Evolutionary conservation across 1,140 invertebrate species (phyloP), one percentile per base, ranked within the genome.

Genomic region (Hycleus cichorii): DNA sequence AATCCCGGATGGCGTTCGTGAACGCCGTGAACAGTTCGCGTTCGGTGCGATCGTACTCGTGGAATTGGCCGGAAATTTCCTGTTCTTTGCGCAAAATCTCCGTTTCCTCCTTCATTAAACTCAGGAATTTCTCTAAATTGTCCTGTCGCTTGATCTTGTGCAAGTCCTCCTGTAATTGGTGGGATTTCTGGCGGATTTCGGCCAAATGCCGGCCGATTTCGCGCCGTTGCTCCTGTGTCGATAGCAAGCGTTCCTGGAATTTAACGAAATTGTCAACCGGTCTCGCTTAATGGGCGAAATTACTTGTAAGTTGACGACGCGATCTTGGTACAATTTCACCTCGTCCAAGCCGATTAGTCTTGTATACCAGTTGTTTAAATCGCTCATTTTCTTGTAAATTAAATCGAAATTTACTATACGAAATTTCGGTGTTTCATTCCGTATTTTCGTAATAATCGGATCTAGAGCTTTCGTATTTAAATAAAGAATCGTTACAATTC

Each of bases 1-100:
- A 83, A 57, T 84, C 81, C 56, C 85, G 74, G 1, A 88, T 74
- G 6, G 82, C 78, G 58, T 80, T 81, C 3, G 83, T 84, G n/a
- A 88, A 75, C 4, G 76, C 65, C 6, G 78, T 72, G 68, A 88
- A 88, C 38, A 77, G 70, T 38, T 86, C 83, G 51, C 85, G 69
- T 75, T 88, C 86, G 39, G 74, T 68, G 43, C 71, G 66, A 69
- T 81, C 79, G 49, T 66, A 69, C 27, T 72, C 64, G 50, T 68
- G 58, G 38, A 73, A 72, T 2, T 58, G 57, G 32, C 55, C 52
- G 9, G 56, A 25, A 3, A 72, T 53, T 11, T 69, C 62, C 39
- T 64, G 57, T 62, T 73, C 71, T 49, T 64, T 5, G 55, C 65
- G 63, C 45, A 72, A 59, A 27, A 72, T 52, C 67, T 69, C 24